Evolutionary conservation across 2,888 invertebrate genomes (phyloP).

Genomic region (Nectonema munidae): DNA sequence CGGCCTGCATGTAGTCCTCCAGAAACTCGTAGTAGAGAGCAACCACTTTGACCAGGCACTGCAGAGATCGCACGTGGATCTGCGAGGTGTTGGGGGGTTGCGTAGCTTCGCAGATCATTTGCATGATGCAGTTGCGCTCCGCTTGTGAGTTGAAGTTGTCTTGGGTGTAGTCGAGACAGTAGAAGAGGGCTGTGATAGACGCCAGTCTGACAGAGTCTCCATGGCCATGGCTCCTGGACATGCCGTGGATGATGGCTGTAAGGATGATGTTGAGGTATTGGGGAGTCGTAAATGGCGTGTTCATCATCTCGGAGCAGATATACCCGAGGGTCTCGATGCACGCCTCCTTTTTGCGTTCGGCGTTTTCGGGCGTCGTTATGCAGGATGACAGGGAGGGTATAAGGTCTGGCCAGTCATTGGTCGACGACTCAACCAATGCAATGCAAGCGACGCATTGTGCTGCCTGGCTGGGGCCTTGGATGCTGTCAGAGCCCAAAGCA

Average conservation of each 20-base stretch:
- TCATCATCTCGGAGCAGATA: slow-evolving; percentile 83
- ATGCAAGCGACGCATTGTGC: slow-evolving; percentile 97
- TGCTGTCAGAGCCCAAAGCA: background rate
- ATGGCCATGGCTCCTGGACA: slow-evolving; percentile 35
- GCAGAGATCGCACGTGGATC: slow-evolving; percentile 74
- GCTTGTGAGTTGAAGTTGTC: slow-evolving; percentile 61
- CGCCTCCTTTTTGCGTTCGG: slow-evolving; percentile 75
- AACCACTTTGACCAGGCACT: slow-evolving; percentile 89
- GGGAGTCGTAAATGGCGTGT: too few species aligned
- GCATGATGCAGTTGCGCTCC: slow-evolving; percentile 95
- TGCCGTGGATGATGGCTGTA: slow-evolving; percentile 91
- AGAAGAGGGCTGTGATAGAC: slow-evolving; percentile 72
- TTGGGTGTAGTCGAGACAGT: slow-evolving; percentile 88
- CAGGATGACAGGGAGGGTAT: slow-evolving; percentile 55
- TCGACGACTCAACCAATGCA: slow-evolving; percentile 71
- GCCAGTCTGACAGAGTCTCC: slow-evolving; percentile 66
- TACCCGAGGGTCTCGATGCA: slow-evolving; percentile 91
- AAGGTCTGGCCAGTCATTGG: slow-evolving; percentile 59
- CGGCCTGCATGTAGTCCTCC: slow-evolving; percentile 95
- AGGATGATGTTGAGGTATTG: slow-evolving; percentile 83
- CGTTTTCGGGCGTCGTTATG: slow-evolving; percentile 38
- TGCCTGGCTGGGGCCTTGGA: slow-evolving; percentile 51
- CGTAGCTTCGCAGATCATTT: slow-evolving; percentile 92
- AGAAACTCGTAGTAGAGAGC: slow-evolving; percentile 89
- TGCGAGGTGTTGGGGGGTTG: slow-evolving; percentile 49